These are phyloP conservation scores for Leptopilina myrica DNA, from an alignment of 2,888 invertebrate species.

Conservation along the genomic window DNA sequence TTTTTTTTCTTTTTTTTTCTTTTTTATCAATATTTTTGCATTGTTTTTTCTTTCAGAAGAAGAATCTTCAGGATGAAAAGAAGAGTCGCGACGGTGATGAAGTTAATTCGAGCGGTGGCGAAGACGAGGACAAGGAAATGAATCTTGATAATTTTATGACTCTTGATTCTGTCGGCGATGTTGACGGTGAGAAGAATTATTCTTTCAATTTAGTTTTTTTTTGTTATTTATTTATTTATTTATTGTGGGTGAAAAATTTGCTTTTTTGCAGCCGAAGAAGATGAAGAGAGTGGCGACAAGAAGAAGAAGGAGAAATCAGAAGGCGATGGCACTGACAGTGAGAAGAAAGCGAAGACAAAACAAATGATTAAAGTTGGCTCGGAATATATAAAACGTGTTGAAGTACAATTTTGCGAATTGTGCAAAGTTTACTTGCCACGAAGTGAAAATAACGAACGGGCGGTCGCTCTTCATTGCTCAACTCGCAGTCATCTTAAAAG, in stretches of 20 bases:
- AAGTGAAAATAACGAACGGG: slow-evolving; percentile 80
- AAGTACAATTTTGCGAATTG: slow-evolving; percentile 88
- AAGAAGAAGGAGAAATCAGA: slow-evolving; percentile 79
- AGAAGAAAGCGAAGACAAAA: slow-evolving; percentile 79
- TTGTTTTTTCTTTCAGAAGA: slow-evolving; percentile 76
- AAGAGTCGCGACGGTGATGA: slow-evolving; percentile 78
- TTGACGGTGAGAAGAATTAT: slow-evolving; percentile 81
- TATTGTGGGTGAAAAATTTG: not conserved
- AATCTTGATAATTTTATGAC: slow-evolving; percentile 92
- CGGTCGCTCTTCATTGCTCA: slow-evolving; percentile 85
- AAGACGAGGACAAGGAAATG: slow-evolving; percentile 83
- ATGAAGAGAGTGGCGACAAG: slow-evolving; percentile 79
- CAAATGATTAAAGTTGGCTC: slow-evolving; percentile 86
- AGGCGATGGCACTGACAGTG: slow-evolving; percentile 70
- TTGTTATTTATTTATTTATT: slow-evolving; percentile 40
- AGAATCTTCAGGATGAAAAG: slow-evolving; percentile 78
- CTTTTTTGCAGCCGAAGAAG: slow-evolving; percentile 63
- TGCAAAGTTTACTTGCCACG: slow-evolving; percentile 87
- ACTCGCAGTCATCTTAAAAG: slow-evolving; percentile 86
- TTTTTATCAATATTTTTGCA: not conserved
- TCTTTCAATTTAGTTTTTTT: slow-evolving; percentile 12
- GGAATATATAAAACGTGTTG: slow-evolving; percentile 87
- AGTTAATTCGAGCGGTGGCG: slow-evolving; percentile 80
- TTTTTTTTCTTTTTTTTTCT: not conserved
- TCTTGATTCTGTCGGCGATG: slow-evolving; percentile 92